phyloP scores from a whole-genome alignment of 2,797 vertebrate species.

The Anas bernieri region DNA sequence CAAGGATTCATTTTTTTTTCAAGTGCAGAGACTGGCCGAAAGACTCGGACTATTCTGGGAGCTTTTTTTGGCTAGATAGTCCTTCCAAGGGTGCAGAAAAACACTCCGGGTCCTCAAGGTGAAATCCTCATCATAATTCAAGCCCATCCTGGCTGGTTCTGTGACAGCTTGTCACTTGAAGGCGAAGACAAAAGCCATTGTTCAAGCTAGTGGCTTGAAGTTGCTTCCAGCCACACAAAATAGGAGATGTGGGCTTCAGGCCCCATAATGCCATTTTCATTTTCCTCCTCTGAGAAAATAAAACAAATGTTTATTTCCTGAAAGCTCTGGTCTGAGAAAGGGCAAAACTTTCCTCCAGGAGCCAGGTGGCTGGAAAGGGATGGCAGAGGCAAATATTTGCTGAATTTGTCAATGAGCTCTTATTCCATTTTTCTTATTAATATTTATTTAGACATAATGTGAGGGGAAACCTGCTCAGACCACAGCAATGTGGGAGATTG shows the following conservation, averaged over 20 bases:
- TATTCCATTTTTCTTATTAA: slow-evolving; percentile 64
- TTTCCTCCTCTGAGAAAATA: slow-evolving; percentile 29
- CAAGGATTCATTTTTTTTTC: neutral
- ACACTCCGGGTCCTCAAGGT: neutral
- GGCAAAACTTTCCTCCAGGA: slow-evolving; percentile 2
- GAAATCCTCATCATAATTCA: neutral
- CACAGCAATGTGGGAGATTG: slow-evolving; percentile 55
- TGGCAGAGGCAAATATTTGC: slow-evolving; percentile 63
- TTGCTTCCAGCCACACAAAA: neutral
- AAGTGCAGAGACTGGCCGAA: neutral
- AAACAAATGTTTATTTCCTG: slow-evolving; percentile 44
- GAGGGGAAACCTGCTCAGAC: slow-evolving; percentile 54
- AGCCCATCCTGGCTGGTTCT: neutral
- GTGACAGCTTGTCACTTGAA: neutral
- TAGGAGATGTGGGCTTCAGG: neutral
- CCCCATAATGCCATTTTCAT: slow-evolving; percentile 9
- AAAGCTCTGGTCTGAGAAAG: slow-evolving; percentile 19
- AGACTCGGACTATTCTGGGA: neutral
- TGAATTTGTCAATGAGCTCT: slow-evolving; percentile 60
- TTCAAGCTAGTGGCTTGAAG: neutral
- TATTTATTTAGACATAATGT: slow-evolving; percentile 64
- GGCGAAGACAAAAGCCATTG: neutral
- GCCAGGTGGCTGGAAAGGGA: slow-evolving; percentile 43
- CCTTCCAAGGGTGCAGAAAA: neutral
- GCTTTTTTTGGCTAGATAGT: neutral